Evolutionary conservation across 2,113 vertebrate genomes (phyloP).

Genomic region (Rhinopomastus cyanomelas): DNA sequence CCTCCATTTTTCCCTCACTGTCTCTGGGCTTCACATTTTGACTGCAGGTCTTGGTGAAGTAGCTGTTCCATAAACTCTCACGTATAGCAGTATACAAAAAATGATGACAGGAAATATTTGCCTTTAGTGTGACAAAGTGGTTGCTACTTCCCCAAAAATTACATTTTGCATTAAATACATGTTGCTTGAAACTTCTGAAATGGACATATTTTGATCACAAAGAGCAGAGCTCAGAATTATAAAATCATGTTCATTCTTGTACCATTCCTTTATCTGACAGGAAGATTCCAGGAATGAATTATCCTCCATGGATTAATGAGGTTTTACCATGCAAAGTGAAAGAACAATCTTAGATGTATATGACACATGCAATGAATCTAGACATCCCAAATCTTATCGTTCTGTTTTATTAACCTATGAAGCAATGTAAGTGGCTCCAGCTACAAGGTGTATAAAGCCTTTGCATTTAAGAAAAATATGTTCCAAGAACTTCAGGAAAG

Average conservation of each 20-base stretch:
- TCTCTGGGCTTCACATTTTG: background rate
- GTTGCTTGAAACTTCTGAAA: background rate
- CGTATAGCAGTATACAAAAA: background rate
- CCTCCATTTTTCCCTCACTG: background rate
- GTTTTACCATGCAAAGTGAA: background rate
- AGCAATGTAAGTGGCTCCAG: background rate
- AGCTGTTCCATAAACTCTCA: background rate
- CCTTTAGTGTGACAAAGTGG: background rate
- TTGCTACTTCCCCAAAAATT: background rate
- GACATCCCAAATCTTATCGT: background rate
- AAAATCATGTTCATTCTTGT: background rate
- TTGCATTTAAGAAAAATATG: background rate
- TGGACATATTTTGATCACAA: background rate
- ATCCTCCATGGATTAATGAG: background rate
- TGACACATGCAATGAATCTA: background rate
- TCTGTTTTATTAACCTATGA: background rate
- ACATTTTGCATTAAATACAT: background rate
- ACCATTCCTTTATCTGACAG: background rate
- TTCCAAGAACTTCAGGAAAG: background rate
- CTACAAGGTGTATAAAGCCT: background rate
- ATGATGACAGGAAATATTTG: background rate
- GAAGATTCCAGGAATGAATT: background rate
- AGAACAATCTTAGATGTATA: background rate
- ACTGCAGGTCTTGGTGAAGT: background rate
- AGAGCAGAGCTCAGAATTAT: background rate